Evolutionary conservation across 2,888 invertebrate genomes (phyloP).

Genomic region (Trichopoda pennipes): DNA sequence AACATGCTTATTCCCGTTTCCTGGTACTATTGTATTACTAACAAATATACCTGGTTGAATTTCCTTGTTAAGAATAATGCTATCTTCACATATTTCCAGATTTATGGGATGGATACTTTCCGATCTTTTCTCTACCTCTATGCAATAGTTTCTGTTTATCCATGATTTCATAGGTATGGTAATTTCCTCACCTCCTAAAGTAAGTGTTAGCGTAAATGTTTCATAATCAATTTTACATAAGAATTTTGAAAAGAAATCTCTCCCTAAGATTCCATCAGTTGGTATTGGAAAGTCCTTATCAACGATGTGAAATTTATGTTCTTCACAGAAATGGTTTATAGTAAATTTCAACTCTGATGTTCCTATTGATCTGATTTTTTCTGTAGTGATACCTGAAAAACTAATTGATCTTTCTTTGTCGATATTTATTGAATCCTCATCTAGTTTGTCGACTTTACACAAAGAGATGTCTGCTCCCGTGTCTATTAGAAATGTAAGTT

Average conservation of each 20-base stretch:
- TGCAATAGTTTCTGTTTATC: neutral
- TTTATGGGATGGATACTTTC: slow-evolving; percentile 18
- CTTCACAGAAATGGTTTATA: neutral
- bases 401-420: slow-evolving; percentile 3
- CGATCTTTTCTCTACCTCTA: neutral
- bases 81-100: neutral
- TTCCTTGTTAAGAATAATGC: neutral
- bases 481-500: slow-evolving; percentile 1
- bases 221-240: too few species aligned
- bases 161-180: neutral
- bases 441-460: neutral
- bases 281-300: neutral
- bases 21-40: neutral
- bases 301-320: neutral
- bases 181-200: neutral
- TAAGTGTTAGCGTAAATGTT: too few species aligned
- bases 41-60: neutral
- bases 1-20: neutral
- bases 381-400: slow-evolving; percentile 3
- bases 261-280: neutral
- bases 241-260: too few species aligned
- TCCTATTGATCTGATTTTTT: slow-evolving; percentile 3
- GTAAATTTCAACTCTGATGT: neutral
- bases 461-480: slow-evolving; percentile 1
- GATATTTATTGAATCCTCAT: neutral